A percentile compares a stretch with the other conserved stretches of the same genome.
Evolutionary conservation across 2,888 invertebrate species (phyloP).

Genomic region (Drosophila mercatorum): DNA sequence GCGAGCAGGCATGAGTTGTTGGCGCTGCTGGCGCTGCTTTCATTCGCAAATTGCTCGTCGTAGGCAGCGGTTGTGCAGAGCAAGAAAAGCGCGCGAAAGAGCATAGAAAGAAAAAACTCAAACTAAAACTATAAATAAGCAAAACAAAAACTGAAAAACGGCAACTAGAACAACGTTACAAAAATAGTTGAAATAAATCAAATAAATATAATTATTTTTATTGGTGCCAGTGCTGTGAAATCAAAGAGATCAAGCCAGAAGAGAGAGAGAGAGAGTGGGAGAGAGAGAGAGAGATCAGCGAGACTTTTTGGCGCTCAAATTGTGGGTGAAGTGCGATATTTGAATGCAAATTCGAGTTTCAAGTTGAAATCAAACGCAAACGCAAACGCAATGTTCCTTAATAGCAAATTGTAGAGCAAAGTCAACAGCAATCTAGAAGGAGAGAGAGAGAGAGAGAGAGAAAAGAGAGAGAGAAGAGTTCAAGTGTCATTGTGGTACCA

Average conservation of each 20-base stretch:
- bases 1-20: conserved; percentile 53
- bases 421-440: conserved; percentile 41
- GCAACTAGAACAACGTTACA: conserved; percentile 49
- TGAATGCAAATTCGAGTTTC: conserved; percentile 38
- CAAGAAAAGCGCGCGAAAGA: conserved; percentile 65
- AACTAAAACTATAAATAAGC: conserved; percentile 13
- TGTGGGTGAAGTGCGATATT: conserved; percentile 49
- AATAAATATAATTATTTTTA: conserved; percentile 43
- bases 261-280: not conserved
- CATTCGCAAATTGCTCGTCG: conserved; percentile 85
- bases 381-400: conserved; percentile 82
- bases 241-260: conserved; percentile 17
- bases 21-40: conserved; percentile 69
- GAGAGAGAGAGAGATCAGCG: conserved; percentile 49
- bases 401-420: conserved; percentile 76
- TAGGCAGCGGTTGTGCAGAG: conserved; percentile 82
- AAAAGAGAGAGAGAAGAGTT: conserved; percentile 49
- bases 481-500: conserved; percentile 82
- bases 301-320: conserved; percentile 57
- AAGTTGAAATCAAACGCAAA: conserved; percentile 40
- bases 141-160: conserved; percentile 38
- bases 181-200: conserved; percentile 46
- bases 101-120: not conserved
- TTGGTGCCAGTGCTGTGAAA: conserved; percentile 74
- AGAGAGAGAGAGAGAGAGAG: conserved; percentile 18